phyloP scores from a whole-genome alignment of 2,888 invertebrate genomes.

The Andrena dorsata region DNA sequence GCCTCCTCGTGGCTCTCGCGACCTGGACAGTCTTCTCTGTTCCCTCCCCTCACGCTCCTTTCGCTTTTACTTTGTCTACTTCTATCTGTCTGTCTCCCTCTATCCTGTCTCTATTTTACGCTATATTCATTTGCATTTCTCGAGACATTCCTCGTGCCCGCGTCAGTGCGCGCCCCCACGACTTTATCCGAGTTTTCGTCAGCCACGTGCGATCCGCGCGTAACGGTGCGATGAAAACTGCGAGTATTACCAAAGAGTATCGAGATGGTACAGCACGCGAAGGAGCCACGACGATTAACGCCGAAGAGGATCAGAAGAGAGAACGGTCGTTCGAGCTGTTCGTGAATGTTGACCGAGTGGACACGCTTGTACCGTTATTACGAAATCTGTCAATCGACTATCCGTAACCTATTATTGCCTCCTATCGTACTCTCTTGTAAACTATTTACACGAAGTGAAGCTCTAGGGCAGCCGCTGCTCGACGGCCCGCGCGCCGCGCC shows the following conservation, averaged over 20 bases:
- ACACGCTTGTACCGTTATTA: slow-evolving; percentile 60
- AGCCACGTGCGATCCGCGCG: slow-evolving; percentile 39
- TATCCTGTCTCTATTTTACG: not conserved
- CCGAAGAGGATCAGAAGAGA: slow-evolving; percentile 33
- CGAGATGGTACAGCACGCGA: slow-evolving; percentile 12
- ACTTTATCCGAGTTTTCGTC: slow-evolving; percentile 51
- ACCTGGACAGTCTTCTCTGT: slow-evolving; percentile 43
- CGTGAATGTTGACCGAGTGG: slow-evolving; percentile 65
- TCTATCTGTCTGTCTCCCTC: slow-evolving; percentile 16
- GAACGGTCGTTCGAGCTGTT: slow-evolving; percentile 63
- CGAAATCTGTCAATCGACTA: slow-evolving; percentile 76
- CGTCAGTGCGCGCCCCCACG: slow-evolving; percentile 54
- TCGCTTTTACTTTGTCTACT: slow-evolving; percentile 4
- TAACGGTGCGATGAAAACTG: slow-evolving; percentile 37
- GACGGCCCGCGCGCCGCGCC: slow-evolving; percentile 54
- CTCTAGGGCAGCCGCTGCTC: slow-evolving; percentile 59
- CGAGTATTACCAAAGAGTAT: slow-evolving; percentile 45
- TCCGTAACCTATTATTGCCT: slow-evolving; percentile 78
- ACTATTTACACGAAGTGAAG: slow-evolving; percentile 69
- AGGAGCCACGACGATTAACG: slow-evolving; percentile 14
- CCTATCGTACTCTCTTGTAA: slow-evolving; percentile 76
- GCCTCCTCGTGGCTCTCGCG: slow-evolving; percentile 16
- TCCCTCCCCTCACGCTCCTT: slow-evolving; percentile 16
- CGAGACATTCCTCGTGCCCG: slow-evolving; percentile 62
- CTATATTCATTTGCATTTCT: slow-evolving; percentile 51